Base-by-base conservation (phyloP, 1,140 invertebrate species). In the Cotesia vestalis region DNA sequence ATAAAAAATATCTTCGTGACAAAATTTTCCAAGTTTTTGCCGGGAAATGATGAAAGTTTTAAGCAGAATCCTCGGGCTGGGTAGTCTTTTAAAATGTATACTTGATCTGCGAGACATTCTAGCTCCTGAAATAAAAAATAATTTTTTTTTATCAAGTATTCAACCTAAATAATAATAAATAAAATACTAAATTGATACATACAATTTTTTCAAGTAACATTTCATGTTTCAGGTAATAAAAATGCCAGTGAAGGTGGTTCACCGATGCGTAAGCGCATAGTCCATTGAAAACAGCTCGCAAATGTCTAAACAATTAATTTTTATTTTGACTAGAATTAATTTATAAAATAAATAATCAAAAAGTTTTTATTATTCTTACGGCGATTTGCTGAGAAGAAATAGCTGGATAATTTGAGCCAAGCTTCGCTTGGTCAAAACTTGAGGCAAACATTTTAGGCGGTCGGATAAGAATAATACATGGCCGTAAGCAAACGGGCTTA, bases 171-270 rank as follows among this genome's bases (percentile, higher is more conserved):
- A 27, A 27, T 62, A 60, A n/a, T 27, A 4, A 57, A 66, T 27
- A 51, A 69, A 68, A 69, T 72, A 38, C 11, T 46, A 4, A 40
- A 12, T 20, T 40, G 40, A 52, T 59, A 89, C 88, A 88, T 86
- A 93, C 91, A 75, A 88, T 87, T 77, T 78, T 85, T 86, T 94
- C 93, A 6, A 93, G 84, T 66, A 89, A 87, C 74, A 94, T 88
- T 61, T 85, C 83, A 52, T 89, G 79, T 38, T 90, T 85, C 52
- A 94, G 84, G 78, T 94, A 91, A 80, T 93, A 93, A 1, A 91
- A 79, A 85, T 95, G 94, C 80, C 91, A 91, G 80, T 95, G 94
- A 46, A 92, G 88, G 85, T 95, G 94, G 85, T 95, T 95, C 0
- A 95, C 92, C 36, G 93, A 94, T 53, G 94, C 93, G 83, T 90